phyloP scores from a whole-genome alignment of 2,113 vertebrate species.

The Corythornis vintsioides region DNA sequence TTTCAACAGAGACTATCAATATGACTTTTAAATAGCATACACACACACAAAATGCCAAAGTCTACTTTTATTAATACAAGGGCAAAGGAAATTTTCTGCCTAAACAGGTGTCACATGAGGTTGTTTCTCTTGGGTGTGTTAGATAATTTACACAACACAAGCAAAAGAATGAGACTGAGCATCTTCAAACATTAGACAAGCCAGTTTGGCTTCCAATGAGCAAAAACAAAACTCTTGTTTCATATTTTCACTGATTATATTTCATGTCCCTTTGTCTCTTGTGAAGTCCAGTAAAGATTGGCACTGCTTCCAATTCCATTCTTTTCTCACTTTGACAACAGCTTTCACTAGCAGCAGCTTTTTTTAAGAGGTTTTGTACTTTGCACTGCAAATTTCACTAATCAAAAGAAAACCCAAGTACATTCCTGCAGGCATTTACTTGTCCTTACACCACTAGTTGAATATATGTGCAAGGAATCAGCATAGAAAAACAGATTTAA shows the following conservation, averaged over 20 bases:
- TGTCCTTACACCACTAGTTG: not conserved
- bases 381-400: not conserved
- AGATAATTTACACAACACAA: no score
- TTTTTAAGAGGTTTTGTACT: not conserved
- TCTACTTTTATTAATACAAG: not conserved
- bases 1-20: not conserved
- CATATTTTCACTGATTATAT: no score
- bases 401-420: not conserved
- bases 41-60: not conserved
- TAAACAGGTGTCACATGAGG: not conserved
- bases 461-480: not conserved
- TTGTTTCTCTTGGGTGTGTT: not conserved
- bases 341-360: not conserved
- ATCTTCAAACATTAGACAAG: no score
- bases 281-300: not conserved
- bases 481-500: not conserved
- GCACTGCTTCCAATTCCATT: not conserved
- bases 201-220: no score
- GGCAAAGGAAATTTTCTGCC: not conserved
- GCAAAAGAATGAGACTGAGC: no score
- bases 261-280: not conserved
- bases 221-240: no score
- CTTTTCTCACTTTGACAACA: not conserved
- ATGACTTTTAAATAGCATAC: not conserved
- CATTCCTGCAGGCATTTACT: not conserved